A percentile compares a stretch with the other conserved stretches of the same genome.
Conservation (phyloP, 2,113 vertebrate genomes). For the Coreoperca whiteheadi region DNA sequence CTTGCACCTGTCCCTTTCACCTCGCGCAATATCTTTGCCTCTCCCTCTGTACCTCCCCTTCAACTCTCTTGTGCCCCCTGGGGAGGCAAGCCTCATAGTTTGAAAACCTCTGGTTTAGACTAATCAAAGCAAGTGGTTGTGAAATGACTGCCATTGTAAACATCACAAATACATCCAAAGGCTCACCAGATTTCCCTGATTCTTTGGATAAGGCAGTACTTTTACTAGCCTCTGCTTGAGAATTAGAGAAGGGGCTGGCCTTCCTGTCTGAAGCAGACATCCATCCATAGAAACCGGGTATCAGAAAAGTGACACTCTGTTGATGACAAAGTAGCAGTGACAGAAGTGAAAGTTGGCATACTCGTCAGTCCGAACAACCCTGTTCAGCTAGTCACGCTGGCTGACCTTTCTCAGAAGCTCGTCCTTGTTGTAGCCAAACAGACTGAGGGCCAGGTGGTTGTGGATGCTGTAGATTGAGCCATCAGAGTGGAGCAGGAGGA, state of each 20-base stretch:
- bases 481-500: constrained; percentile 87
- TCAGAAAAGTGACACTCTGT: constrained; percentile 92
- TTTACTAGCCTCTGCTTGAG: constrained; percentile 21
- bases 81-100: background rate
- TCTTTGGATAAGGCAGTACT: constrained; percentile 37
- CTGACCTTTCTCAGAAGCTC: constrained; percentile 92
- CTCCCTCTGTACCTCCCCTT: background rate
- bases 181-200: constrained; percentile 65
- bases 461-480: constrained; percentile 90
- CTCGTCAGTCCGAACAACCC: background rate
- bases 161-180: background rate
- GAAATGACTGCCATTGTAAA: background rate
- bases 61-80: background rate
- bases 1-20: background rate
- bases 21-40: background rate
- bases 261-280: constrained; percentile 76
- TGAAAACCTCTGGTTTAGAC: background rate
- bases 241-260: constrained; percentile 48
- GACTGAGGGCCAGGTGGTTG: constrained; percentile 86
- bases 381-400: constrained; percentile 1
- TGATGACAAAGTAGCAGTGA: constrained; percentile 46
- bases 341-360: constrained; percentile 26
- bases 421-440: constrained; percentile 89
- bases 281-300: constrained; percentile 91
- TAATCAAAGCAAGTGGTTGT: background rate